Conservation (phyloP, 2,113 vertebrate genomes). For the Plotosus lineatus region DNA sequence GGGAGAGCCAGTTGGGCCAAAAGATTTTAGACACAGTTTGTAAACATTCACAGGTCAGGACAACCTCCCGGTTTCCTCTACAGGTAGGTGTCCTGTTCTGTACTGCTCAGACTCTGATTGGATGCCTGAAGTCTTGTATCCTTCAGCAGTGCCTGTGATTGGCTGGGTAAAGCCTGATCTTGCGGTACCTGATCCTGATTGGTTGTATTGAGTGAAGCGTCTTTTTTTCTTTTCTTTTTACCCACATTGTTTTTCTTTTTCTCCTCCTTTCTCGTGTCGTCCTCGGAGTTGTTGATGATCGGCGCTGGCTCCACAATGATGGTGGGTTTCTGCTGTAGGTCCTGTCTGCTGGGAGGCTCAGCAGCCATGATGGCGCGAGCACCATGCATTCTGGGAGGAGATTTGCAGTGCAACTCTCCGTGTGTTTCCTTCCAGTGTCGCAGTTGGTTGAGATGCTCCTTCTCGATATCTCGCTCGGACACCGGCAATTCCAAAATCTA, state of each 20-base stretch:
- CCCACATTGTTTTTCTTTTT: slow-evolving; percentile 38
- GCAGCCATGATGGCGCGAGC: slow-evolving; percentile 90
- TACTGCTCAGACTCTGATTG: slow-evolving; percentile 85
- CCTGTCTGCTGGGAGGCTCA: slow-evolving; percentile 78
- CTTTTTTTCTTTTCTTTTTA: slow-evolving; percentile 33
- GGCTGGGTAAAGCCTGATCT: slow-evolving; percentile 10
- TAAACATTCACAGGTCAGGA: slow-evolving; percentile 17
- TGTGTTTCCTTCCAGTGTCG: slow-evolving; percentile 85
- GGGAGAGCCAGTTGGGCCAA: neutral
- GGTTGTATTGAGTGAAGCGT: slow-evolving; percentile 19
- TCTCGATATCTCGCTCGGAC: slow-evolving; percentile 90
- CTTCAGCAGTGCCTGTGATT: slow-evolving; percentile 60
- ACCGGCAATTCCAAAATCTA: slow-evolving; percentile 85
- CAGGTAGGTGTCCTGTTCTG: slow-evolving; percentile 84
- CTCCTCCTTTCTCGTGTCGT: neutral
- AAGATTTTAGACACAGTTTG: slow-evolving; percentile 1
- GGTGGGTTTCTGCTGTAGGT: slow-evolving; percentile 82
- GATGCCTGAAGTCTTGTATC: slow-evolving; percentile 70
- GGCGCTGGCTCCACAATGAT: slow-evolving; percentile 77
- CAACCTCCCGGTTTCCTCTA: neutral
- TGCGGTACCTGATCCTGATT: neutral
- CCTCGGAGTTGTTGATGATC: slow-evolving; percentile 12
- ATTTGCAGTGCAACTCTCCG: slow-evolving; percentile 85
- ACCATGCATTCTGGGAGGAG: slow-evolving; percentile 88
- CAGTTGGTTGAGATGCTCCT: slow-evolving; percentile 88